phyloP scores from a whole-genome alignment of 2,888 invertebrate species.

The Parnassius smintheus region DNA sequence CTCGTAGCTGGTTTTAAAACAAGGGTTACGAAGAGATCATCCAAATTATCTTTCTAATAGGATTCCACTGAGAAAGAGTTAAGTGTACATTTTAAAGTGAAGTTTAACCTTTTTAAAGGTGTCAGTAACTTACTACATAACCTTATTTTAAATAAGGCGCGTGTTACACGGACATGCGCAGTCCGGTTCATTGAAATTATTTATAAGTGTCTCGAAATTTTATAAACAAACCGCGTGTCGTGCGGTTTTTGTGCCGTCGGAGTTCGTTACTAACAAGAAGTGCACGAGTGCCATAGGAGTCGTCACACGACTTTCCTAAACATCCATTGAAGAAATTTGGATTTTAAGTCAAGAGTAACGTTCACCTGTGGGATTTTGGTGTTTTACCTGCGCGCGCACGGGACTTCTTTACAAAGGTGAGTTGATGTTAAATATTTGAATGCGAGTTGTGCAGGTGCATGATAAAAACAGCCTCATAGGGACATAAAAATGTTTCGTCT shows the following conservation, averaged over 20 bases:
- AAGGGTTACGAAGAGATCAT: conserved; percentile 23
- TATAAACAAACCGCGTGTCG: conserved; percentile 72
- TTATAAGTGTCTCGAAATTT: conserved; percentile 71
- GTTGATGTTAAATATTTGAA: conserved; percentile 36
- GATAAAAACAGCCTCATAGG: conserved; percentile 39
- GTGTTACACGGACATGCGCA: conserved; percentile 76
- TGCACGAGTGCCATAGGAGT: conserved; percentile 49
- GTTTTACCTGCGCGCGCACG: conserved; percentile 78
- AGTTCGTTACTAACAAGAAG: conserved; percentile 55
- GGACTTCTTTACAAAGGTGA: conserved; percentile 71
- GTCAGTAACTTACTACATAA: conserved; percentile 71
- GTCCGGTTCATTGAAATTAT: conserved; percentile 63
- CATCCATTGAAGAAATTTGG: conserved; percentile 43
- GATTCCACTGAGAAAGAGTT: conserved; percentile 61
- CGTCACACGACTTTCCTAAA: conserved; percentile 38
- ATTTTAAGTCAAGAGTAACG: conserved; percentile 59
- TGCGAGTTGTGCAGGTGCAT: conserved; percentile 37
- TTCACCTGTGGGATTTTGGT: conserved; percentile 77
- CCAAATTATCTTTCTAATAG: conserved; percentile 55
- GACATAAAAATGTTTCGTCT: conserved; percentile 34
- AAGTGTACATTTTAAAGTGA: conserved; percentile 57
- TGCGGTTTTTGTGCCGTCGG: conserved; percentile 53
- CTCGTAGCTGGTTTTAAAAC: conserved; percentile 34
- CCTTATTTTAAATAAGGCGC: conserved; percentile 73
- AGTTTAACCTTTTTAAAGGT: conserved; percentile 45